Evolutionary conservation across 2,113 vertebrate genomes (phyloP).

Genomic region (Hystrix brachyura): DNA sequence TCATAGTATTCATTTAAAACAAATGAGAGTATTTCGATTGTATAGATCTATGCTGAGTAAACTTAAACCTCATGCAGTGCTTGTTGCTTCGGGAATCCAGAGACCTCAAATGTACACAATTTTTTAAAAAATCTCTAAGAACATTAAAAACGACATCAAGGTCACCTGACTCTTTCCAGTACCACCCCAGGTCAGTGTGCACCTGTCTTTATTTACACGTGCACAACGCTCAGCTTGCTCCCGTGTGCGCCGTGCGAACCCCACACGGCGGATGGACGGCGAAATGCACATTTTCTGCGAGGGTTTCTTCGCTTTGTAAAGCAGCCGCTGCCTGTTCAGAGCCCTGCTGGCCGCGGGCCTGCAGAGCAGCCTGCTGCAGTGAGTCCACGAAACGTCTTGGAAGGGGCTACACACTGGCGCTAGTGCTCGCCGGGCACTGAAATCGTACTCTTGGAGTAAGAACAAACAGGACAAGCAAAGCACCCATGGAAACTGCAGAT

Average conservation of each 20-base stretch:
- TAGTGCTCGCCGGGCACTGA: slow-evolving; percentile 67
- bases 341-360: slow-evolving; percentile 77
- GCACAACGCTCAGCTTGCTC: slow-evolving; percentile 86
- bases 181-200: too few relatives aligned
- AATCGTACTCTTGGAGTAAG: slow-evolving; percentile 58
- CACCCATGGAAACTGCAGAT: slow-evolving; percentile 77
- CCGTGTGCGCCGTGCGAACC: slow-evolving; percentile 82
- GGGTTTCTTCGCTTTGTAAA: slow-evolving; percentile 82
- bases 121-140: neutral
- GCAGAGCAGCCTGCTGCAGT: slow-evolving; percentile 68
- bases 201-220: slow-evolving; percentile 76
- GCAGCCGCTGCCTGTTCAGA: slow-evolving; percentile 75
- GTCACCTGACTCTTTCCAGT: neutral
- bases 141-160: neutral
- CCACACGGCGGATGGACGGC: slow-evolving; percentile 77
- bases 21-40: neutral
- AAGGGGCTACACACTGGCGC: slow-evolving; percentile 69
- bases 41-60: too few relatives aligned
- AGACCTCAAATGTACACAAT: neutral
- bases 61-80: neutral
- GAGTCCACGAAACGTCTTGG: slow-evolving; percentile 64
- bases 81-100: neutral
- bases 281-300: slow-evolving; percentile 82
- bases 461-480: slow-evolving; percentile 58
- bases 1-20: neutral